Conservation (phyloP, 2,797 vertebrate species). For the Coccyzus lansbergi region DNA sequence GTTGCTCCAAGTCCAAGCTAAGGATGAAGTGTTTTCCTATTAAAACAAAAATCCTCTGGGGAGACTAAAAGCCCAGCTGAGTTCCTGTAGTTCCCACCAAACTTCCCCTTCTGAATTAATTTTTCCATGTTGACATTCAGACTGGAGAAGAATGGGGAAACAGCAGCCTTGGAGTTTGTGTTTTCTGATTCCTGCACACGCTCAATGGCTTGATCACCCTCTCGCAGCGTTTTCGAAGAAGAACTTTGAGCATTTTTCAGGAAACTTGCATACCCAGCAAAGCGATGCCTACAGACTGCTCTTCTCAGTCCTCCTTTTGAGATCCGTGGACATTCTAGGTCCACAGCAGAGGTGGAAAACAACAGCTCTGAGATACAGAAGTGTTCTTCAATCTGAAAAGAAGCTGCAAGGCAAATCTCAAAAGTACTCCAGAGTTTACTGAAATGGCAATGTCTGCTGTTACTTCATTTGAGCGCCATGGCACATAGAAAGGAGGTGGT, state of each 20-base stretch:
- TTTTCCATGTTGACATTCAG: constrained; percentile 1
- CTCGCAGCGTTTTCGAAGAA: background rate
- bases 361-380: background rate
- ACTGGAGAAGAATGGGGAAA: background rate
- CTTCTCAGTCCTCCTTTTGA: background rate
- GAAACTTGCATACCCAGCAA: background rate
- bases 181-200: fast-evolving
- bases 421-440: background rate
- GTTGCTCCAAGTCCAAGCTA: background rate
- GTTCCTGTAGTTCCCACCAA: constrained; percentile 45
- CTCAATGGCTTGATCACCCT: background rate
- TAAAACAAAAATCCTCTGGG: background rate
- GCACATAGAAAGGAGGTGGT: background rate
- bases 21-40: constrained; percentile 9
- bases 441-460: background rate
- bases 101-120: constrained; percentile 44
- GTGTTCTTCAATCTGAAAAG: background rate
- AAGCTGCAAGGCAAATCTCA: background rate
- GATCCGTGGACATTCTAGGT: background rate
- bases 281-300: background rate
- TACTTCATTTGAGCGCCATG: background rate
- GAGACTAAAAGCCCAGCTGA: background rate
- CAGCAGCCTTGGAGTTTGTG: background rate
- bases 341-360: background rate
- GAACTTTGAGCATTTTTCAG: fast-evolving